Evolutionary conservation across 2,888 invertebrate genomes (phyloP).

Genomic region (Drosophila glabriapex): DNA sequence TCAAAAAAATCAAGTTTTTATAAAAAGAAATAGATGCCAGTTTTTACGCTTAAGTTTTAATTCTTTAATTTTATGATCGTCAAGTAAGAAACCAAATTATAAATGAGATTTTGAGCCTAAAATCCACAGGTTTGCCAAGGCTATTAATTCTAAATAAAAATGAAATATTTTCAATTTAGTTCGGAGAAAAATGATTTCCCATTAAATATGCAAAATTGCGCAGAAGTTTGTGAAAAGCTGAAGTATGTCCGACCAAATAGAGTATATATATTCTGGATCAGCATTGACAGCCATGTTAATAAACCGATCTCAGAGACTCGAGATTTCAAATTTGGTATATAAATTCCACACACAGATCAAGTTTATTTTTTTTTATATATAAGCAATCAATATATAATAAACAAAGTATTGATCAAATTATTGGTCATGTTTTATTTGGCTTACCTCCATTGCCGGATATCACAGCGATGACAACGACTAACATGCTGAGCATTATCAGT

Average conservation of each 20-base stretch:
- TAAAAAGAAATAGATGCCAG: neutral
- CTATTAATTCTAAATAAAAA: neutral
- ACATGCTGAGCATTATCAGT: slow-evolving; percentile 82
- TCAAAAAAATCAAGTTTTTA: neutral
- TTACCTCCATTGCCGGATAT: slow-evolving; percentile 84
- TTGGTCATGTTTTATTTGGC: slow-evolving; percentile 20
- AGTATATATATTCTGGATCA: neutral
- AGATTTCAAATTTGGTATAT: neutral
- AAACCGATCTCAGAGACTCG: neutral
- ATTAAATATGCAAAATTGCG: neutral
- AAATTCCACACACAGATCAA: neutral
- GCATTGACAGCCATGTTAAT: neutral
- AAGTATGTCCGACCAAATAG: neutral
- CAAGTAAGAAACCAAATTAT: neutral
- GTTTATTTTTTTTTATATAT: neutral
- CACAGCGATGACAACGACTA: slow-evolving; percentile 79
- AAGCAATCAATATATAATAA: neutral
- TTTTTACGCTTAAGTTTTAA: neutral
- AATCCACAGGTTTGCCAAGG: too few species aligned
- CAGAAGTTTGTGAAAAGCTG: neutral
- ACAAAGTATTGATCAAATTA: neutral
- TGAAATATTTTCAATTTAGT: neutral
- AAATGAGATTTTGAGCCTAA: neutral
- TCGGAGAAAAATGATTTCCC: neutral
- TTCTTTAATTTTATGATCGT: neutral